Evolutionary conservation across 2,797 vertebrate species (phyloP), one percentile per base, ranked within the genome.

Genomic region (Dendrocincla tyrannina): DNA sequence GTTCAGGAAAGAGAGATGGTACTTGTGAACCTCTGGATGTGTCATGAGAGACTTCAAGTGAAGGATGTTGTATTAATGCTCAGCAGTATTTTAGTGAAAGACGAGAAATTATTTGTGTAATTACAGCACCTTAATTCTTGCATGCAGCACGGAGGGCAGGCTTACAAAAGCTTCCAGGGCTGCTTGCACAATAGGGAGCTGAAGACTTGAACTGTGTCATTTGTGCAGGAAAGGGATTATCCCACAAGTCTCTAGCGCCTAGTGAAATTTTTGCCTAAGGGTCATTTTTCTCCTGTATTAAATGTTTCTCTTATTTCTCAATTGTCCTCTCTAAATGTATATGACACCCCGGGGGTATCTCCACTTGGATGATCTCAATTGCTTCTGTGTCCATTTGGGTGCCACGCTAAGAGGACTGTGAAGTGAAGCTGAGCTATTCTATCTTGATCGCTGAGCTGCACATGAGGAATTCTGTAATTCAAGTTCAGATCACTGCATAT

Each of bases 401-500:
- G 47, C 86, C 66, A 90, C 92, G 41, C 88, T 89, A 37, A 47
- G 68, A 91, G 72, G 90, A 58, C 77, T 89, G 19, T 67, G 90
- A 94, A 82, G 83, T 41, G 94, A 76, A 89, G 63, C 69, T 17
- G 59, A 88, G 41, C 68, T 60, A 20, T 91, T 97, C 95, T 92
- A 6, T 94, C 84, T 94, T 74, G 14, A 42, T 89, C 88, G 59
- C 84, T 93, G 86, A 96, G 95, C 83, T 96, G 85, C 87, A 97
- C 91, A 96, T 88, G 88, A 96, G 91, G 91, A 97, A 86, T 93
- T 88, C 79, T 85, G 79, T 88, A 77, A 96, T 95, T 95, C 83
- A 93, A 89, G 88, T 84, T 70, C 13, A 63, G 94, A 85, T 94
- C 92, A 86, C 70, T 88, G 80, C 53, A 9, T 66, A 32, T 37